Evolutionary conservation across 1,140 invertebrate species (phyloP).

Genomic region (Ladona fulva): DNA sequence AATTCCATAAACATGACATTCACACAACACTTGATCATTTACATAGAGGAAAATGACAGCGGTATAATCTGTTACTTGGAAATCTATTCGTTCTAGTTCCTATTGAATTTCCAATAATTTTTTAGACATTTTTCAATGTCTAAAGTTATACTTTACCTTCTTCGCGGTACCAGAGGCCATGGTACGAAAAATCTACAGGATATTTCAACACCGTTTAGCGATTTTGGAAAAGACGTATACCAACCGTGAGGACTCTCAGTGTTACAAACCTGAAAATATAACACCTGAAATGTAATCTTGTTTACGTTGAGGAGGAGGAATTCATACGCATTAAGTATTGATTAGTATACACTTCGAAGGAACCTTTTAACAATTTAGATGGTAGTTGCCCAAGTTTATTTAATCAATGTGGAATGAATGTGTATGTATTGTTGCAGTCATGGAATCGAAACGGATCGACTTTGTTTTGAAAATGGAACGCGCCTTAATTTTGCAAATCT

Average conservation of each 20-base stretch:
- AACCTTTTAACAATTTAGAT: too few species aligned
- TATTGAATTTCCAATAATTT: too few species aligned
- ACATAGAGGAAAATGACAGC: too few species aligned
- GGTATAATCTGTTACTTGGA: too few species aligned
- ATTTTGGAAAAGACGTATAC: background rate
- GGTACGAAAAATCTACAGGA: background rate
- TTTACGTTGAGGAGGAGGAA: background rate
- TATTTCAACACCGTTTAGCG: background rate
- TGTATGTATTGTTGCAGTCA: background rate
- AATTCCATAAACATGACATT: too few species aligned
- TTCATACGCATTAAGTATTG: too few species aligned
- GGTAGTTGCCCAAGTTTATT: too few species aligned
- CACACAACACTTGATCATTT: too few species aligned
- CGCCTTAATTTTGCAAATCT: too few species aligned
- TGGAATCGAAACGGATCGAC: background rate
- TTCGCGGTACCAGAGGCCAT: background rate
- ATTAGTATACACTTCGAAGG: too few species aligned
- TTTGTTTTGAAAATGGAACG: background rate
- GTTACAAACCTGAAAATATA: background rate
- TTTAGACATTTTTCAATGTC: background rate
- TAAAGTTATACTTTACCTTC: background rate
- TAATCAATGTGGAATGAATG: too few species aligned
- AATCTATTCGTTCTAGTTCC: too few species aligned
- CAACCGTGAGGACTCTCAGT: background rate
- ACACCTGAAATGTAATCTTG: background rate